Evolutionary conservation across 1,140 invertebrate species (phyloP), one percentile per base, ranked within the genome.

Genomic region (Brachionus rotundiformis): DNA sequence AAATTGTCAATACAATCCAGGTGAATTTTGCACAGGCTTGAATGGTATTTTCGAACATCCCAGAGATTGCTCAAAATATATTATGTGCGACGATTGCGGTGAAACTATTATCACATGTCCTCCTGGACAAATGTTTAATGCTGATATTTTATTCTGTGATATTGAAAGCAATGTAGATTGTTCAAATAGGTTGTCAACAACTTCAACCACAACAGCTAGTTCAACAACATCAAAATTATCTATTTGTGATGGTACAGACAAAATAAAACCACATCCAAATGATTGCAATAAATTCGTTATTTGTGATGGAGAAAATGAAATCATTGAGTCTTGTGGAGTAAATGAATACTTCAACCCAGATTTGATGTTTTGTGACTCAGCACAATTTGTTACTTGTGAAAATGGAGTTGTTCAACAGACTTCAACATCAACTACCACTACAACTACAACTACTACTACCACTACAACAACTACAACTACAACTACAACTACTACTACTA

Each of bases 11-110:
- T 44, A 41, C 27, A 73, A 73, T 73, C 8, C 19, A 13, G 68
- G 68, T 11, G 31, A 68, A 68, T 68, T 68, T 23, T 68, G 63
- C 11, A 36, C 1, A 16, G 63, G 63, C 36, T 8, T 16, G n/a
- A 2, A 68, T 5, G 73, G 36, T 7, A 77, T 77, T 33, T 54
- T 29, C 10, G 44, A 77, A 59, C 39, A 77, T 47, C 73, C 73
- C 25, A n/a, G 4, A 33, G 73, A 77, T 77, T 77, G 73, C 39
- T 29, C 41, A 25, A 77, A 77, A 19, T 77, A 77, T 47, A 23
- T 77, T 33, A 33, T 33, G 16, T 68, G 63, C 36, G 33, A 8
- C 36, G 63, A 68, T n/a, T 68, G 63, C 8, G 63, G 63, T 33
- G 63, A 68, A 36, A 33, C 6, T n/a, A 68, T 68, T 19, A 11